A percentile compares a stretch with the other conserved stretches of the same genome.
Conservation (phyloP, 2,113 vertebrate species). For the Phaetusa simplex region DNA sequence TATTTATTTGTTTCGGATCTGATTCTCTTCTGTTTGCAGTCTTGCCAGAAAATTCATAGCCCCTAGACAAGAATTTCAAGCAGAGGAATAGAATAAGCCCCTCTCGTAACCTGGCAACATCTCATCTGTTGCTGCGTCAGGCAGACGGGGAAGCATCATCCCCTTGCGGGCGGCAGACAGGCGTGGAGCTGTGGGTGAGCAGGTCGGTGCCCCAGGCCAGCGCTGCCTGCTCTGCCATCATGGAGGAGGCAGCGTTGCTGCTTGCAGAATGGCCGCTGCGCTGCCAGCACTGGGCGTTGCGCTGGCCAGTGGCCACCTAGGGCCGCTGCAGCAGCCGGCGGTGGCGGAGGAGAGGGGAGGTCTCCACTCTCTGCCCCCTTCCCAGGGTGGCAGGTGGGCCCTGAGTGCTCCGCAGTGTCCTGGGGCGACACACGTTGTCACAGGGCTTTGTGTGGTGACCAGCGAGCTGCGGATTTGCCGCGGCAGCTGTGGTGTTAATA, state of each 20-base stretch:
- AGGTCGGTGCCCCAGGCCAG: not conserved
- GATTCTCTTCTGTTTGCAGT: not conserved
- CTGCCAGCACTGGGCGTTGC: not conserved
- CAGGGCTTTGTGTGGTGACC: not conserved
- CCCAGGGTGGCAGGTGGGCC: not conserved
- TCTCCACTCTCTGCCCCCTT: not conserved
- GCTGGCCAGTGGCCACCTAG: accelerated
- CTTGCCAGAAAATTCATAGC: not conserved
- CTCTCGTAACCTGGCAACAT: constrained; percentile 39
- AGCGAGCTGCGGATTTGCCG: not conserved
- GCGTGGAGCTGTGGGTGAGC: not conserved
- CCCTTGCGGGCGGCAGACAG: accelerated
- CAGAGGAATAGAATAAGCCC: not conserved
- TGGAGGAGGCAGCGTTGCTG: not conserved
- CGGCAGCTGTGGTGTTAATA: not conserved
- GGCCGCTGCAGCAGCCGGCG: accelerated
- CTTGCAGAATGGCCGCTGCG: not conserved
- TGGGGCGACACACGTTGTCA: accelerated
- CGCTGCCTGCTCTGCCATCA: not conserved
- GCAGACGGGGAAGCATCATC: not conserved
- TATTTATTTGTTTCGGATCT: not conserved
- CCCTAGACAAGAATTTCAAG: constrained; percentile 7
- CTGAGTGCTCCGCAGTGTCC: not conserved
- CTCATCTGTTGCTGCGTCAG: not conserved
- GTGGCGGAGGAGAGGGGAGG: accelerated